Percentiles rank a stretch among this genome's conserved stretches.
phyloP scores from a whole-genome alignment of 64 coral and sea anemone species.

The Dendrophyllia cribrosa region DNA sequence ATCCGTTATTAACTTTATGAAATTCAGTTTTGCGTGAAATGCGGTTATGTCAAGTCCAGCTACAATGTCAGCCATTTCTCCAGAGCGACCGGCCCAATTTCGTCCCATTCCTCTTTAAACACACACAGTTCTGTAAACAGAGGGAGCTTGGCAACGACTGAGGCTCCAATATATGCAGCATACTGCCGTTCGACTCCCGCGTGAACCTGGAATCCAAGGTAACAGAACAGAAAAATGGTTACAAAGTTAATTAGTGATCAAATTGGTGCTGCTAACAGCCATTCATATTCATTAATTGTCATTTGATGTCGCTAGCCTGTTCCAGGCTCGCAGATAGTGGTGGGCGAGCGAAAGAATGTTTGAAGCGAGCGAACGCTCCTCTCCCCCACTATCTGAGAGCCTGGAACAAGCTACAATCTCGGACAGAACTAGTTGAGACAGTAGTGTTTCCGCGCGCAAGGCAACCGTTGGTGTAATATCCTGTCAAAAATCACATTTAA shows the following conservation, averaged over 20 bases:
- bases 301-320: too few relatives aligned
- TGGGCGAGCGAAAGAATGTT: background rate
- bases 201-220: conserved; percentile 56
- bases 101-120: conserved; percentile 82
- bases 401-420: too few relatives aligned
- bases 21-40: too few relatives aligned
- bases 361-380: too few relatives aligned
- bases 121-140: conserved; percentile 83
- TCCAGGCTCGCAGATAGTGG: background rate
- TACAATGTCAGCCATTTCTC: conserved; percentile 81
- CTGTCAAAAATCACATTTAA: too few relatives aligned
- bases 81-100: conserved; percentile 70
- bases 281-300: too few relatives aligned
- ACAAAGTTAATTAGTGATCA: background rate
- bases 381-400: too few relatives aligned
- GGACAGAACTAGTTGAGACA: too few relatives aligned
- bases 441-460: too few relatives aligned
- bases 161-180: conserved; percentile 85
- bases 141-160: conserved; percentile 88
- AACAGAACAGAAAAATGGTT: background rate
- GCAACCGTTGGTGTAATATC: too few relatives aligned
- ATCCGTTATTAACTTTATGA: too few relatives aligned
- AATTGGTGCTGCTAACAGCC: background rate
- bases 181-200: conserved; percentile 80
- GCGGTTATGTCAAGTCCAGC: background rate